A percentile compares a stretch with the other conserved stretches of the same genome.
Conservation (phyloP, 2,797 vertebrate genomes). For the Varecia variegata region DNA sequence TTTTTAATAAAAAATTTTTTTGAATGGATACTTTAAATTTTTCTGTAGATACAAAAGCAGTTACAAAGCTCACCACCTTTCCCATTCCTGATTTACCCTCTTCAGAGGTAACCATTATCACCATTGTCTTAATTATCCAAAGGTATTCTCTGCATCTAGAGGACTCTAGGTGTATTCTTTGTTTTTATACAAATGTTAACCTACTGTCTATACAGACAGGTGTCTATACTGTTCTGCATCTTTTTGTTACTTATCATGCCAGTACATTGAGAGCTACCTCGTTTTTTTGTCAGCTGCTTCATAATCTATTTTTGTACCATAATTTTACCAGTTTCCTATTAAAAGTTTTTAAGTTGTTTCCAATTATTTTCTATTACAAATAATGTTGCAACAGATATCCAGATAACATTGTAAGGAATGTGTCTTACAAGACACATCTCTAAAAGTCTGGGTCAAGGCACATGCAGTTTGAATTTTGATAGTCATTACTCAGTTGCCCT, state of each 20-base stretch:
- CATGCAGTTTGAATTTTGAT: constrained; percentile 1
- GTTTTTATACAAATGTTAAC: neutral
- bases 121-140: neutral
- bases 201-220: neutral
- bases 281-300: neutral
- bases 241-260: neutral
- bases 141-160: neutral
- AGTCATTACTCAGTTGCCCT: neutral
- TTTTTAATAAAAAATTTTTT: neutral
- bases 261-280: neutral
- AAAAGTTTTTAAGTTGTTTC: neutral
- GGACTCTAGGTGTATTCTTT: neutral
- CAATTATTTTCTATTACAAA: neutral
- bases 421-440: neutral
- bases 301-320: neutral
- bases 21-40: neutral
- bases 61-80: neutral
- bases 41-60: neutral
- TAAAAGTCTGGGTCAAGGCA: neutral
- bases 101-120: neutral
- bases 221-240: neutral
- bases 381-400: neutral
- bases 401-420: neutral
- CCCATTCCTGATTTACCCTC: neutral
- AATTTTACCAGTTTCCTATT: neutral